phyloP scores from a whole-genome alignment of 2,797 vertebrate genomes.

The Chiroxiphia lanceolata region DNA sequence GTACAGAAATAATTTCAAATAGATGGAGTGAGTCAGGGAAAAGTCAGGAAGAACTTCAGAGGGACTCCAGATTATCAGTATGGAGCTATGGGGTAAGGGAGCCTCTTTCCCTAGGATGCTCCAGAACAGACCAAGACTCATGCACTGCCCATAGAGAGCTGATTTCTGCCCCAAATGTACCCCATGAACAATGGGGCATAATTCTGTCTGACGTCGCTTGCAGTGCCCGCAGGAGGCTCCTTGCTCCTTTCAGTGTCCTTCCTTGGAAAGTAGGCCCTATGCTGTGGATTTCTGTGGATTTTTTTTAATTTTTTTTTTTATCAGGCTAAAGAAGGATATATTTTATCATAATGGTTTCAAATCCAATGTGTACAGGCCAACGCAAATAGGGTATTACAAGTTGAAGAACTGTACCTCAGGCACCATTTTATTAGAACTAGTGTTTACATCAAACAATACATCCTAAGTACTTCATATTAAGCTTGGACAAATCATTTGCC shows the following conservation, averaged over 20 bases:
- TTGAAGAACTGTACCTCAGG: constrained; percentile 93
- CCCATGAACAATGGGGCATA: fast-evolving
- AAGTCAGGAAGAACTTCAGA: not conserved
- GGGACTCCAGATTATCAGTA: not conserved
- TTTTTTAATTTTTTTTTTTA: constrained; percentile 33
- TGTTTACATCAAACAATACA: constrained; percentile 99
- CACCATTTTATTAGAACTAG: constrained; percentile 97
- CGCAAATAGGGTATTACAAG: constrained; percentile 93
- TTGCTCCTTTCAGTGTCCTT: not conserved
- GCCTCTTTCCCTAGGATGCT: not conserved
- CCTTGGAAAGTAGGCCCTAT: constrained; percentile 69
- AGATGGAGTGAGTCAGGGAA: not conserved
- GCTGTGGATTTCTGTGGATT: constrained; percentile 47
- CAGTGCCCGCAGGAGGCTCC: not conserved
- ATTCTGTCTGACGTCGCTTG: not conserved
- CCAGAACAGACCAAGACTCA: not conserved
- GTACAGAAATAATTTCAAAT: not conserved
- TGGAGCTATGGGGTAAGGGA: not conserved
- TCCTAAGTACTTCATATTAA: constrained; percentile 98
- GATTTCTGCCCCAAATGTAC: not conserved
- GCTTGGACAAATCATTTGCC: constrained; percentile 99
- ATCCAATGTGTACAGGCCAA: constrained; percentile 84
- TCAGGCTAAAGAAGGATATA: constrained; percentile 85
- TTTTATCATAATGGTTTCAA: constrained; percentile 88
- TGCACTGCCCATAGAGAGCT: fast-evolving